phyloP scores from a whole-genome alignment of 2,888 invertebrate species.

The Trichogramma dendrolimi region DNA sequence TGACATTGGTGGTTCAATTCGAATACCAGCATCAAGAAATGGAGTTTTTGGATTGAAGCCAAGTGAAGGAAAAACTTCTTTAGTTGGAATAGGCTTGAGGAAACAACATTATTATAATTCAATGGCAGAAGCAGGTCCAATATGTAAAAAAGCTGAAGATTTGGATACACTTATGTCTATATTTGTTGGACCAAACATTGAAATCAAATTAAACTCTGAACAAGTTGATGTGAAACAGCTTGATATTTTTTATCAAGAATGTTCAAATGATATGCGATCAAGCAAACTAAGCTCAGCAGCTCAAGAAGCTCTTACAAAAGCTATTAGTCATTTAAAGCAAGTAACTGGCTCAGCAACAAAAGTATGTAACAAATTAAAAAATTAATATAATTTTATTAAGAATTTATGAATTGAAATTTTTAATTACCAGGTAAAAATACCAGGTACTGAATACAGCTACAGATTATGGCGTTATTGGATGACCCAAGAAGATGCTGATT shows the following conservation, averaged over 20 bases:
- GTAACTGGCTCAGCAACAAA: constrained; percentile 45
- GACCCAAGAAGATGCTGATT: constrained; percentile 64
- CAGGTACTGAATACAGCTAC: constrained; percentile 57
- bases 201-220: constrained; percentile 59
- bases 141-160: constrained; percentile 75
- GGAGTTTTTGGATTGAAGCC: constrained; percentile 85
- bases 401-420: constrained; percentile 1
- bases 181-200: constrained; percentile 54
- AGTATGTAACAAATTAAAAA: constrained; percentile 31
- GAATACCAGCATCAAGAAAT: constrained; percentile 88
- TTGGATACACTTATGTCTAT: constrained; percentile 72
- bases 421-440: constrained; percentile 44
- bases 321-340: constrained; percentile 51
- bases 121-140: constrained; percentile 81
- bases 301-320: constrained; percentile 60
- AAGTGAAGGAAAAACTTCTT: constrained; percentile 60
- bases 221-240: constrained; percentile 64
- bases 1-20: constrained; percentile 94
- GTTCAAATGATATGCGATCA: constrained; percentile 68
- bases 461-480: constrained; percentile 75
- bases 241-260: constrained; percentile 72
- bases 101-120: constrained; percentile 60
- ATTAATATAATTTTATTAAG: neutral
- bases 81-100: constrained; percentile 62
- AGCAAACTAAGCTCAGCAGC: constrained; percentile 69